phyloP scores from a whole-genome alignment of 2,797 vertebrate genomes.

The Hapalemur alaotrensis region DNA sequence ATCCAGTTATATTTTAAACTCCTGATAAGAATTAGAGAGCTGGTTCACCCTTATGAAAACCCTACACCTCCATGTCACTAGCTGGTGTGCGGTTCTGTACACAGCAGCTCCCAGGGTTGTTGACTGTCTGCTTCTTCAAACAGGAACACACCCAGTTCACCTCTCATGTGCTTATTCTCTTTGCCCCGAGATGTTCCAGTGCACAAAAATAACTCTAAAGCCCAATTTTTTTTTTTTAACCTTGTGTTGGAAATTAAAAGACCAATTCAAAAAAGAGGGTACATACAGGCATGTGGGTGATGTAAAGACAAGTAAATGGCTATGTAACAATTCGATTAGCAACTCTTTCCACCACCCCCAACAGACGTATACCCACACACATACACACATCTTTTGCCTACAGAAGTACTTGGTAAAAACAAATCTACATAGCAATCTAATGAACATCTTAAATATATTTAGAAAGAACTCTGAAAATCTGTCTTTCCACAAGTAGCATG shows the following conservation, averaged over 20 bases:
- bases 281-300: neutral
- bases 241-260: constrained; percentile 37
- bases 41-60: neutral
- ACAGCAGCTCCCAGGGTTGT: neutral
- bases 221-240: neutral
- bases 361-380: neutral
- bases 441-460: neutral
- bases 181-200: neutral
- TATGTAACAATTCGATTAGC: constrained; percentile 13
- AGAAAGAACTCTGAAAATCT: neutral
- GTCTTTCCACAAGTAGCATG: neutral
- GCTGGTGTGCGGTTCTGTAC: neutral
- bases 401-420: neutral
- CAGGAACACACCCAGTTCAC: neutral
- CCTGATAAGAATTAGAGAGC: neutral
- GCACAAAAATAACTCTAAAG: constrained; percentile 29
- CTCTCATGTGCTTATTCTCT: neutral
- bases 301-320: constrained; percentile 39
- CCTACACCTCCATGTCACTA: fast-evolving
- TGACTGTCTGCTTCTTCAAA: neutral
- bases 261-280: neutral
- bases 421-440: neutral
- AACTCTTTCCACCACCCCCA: neutral
- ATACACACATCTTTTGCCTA: neutral
- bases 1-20: neutral